A percentile compares a stretch with the other conserved stretches of the same genome.
These are phyloP conservation scores for Myiotriccus ornatus DNA, from an alignment of 2,797 vertebrate species.

Conservation along the genomic window DNA sequence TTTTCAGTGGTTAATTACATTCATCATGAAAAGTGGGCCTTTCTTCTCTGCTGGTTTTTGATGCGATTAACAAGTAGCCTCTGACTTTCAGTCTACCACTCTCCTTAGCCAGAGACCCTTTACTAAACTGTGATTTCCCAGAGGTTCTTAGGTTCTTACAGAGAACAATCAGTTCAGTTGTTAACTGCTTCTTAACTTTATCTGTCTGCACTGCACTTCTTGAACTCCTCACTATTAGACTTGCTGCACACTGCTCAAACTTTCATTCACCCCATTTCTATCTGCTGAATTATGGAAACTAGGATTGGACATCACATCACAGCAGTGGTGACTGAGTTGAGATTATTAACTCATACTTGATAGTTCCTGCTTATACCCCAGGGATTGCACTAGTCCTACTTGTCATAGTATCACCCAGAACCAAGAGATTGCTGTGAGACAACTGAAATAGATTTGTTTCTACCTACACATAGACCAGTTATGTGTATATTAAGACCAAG, in stretches of 20 bases:
- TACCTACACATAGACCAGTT: not conserved
- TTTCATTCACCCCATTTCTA: not conserved
- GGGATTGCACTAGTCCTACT: not conserved
- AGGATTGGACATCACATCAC: not conserved
- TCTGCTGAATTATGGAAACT: not conserved
- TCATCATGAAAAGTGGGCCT: rapidly evolving
- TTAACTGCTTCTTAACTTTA: not conserved
- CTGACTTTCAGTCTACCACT: not conserved
- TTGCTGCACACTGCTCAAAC: not conserved
- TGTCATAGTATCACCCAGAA: not conserved
- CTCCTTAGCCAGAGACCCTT: not conserved
- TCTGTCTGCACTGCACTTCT: not conserved
- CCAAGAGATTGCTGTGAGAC: not conserved
- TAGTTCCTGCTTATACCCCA: not conserved
- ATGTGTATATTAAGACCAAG: not conserved
- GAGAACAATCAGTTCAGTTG: not conserved
- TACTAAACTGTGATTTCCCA: not conserved
- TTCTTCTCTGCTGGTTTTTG: not conserved
- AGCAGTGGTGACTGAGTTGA: not conserved
- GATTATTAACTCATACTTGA: not conserved
- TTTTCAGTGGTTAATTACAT: not conserved
- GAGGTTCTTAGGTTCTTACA: not conserved
- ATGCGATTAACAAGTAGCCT: not conserved
- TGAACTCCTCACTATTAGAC: not conserved
- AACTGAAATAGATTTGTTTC: not conserved